Evolutionary conservation across 1,140 invertebrate species (phyloP).

Genomic region (Caerostris darwini): DNA sequence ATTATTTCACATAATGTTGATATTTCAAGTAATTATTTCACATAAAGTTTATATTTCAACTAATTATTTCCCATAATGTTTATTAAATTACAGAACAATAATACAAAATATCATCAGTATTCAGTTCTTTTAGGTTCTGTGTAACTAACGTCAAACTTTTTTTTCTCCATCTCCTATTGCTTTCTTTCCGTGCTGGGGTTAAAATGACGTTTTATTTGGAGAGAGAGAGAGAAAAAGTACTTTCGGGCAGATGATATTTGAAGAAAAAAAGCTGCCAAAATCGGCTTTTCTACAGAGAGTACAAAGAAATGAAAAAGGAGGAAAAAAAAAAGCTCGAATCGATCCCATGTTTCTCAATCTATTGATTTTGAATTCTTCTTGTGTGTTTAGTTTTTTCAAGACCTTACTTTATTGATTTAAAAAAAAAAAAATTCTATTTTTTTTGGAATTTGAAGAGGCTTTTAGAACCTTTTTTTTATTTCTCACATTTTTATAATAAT

Average conservation of each 20-base stretch:
- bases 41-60: too few species aligned
- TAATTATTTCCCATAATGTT: too few species aligned
- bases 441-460: not conserved
- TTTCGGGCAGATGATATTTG: constrained; percentile 51
- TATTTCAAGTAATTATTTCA: too few species aligned
- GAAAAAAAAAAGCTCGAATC: constrained; percentile 21
- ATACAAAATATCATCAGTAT: not conserved
- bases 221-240: not conserved
- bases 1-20: too few species aligned
- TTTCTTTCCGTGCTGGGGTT: not conserved
- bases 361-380: constrained; percentile 55
- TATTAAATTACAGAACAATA: too few species aligned
- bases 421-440: not conserved
- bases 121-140: not conserved
- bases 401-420: constrained; percentile 24
- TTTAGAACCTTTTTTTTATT: not conserved
- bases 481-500: not conserved
- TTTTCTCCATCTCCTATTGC: not conserved
- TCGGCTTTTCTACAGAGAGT: constrained; percentile 48
- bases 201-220: constrained; percentile 50
- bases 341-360: constrained; percentile 57
- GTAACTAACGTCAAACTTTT: not conserved
- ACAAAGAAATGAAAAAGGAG: not conserved
- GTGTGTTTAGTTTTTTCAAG: constrained; percentile 45
- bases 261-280: constrained; percentile 54